A percentile compares a stretch with the other conserved stretches of the same genome.
phyloP scores from a whole-genome alignment of 1,140 invertebrate genomes.

The Hesperophylax magnus region DNA sequence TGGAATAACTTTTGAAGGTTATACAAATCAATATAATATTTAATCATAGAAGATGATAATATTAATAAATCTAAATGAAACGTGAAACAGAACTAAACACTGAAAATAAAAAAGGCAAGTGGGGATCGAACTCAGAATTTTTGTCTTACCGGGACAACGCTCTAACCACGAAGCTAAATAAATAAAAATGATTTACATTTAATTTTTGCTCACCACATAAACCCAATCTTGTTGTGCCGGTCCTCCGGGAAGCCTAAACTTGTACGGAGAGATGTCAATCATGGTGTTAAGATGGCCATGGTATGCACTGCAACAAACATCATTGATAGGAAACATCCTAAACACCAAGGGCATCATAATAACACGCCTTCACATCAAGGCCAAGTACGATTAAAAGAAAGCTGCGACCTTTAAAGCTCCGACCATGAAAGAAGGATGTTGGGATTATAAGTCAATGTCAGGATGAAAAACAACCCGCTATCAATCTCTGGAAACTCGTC shows the following conservation, averaged over 20 bases:
- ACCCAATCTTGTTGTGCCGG: constrained; percentile 90
- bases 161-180: too few relatives aligned
- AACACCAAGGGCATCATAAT: constrained; percentile 8
- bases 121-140: too few relatives aligned
- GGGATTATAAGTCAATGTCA: background rate
- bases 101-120: too few relatives aligned
- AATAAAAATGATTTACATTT: too few relatives aligned
- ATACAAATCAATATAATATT: too few relatives aligned
- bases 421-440: background rate
- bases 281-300: constrained; percentile 96
- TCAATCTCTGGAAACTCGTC: constrained; percentile 9
- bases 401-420: background rate
- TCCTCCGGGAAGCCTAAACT: constrained; percentile 90
- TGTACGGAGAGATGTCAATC: constrained; percentile 98
- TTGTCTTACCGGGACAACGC: too few relatives aligned
- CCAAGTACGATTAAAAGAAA: background rate
- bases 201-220: constrained; percentile 86
- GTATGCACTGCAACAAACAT: constrained; percentile 90
- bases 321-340: constrained; percentile 13
- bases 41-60: too few relatives aligned
- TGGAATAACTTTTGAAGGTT: too few relatives aligned
- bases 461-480: background rate
- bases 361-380: constrained; percentile 38
- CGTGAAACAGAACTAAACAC: too few relatives aligned
- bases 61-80: too few relatives aligned